Base-by-base conservation (phyloP, 2,113 vertebrate genomes). In the Microcebus tavaratra region DNA sequence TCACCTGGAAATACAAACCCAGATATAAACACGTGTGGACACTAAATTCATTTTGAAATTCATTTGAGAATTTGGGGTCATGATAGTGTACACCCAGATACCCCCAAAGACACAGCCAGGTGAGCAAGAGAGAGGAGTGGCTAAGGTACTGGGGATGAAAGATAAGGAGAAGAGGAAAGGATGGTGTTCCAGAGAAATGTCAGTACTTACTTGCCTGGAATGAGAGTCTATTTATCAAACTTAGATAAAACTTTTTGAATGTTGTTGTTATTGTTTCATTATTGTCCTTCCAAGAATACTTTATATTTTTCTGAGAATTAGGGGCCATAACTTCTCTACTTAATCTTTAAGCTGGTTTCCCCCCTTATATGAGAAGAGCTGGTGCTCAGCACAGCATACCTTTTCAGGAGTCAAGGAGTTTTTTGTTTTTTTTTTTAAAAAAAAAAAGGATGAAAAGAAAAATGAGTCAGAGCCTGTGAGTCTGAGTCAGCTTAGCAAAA, bases 401-500 rank as follows among this genome's bases (percentile, higher is more conserved):
- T 87, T 67, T 81, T 48, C 57, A 90, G 93, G 70, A 85, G 21
- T 65, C 55, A 83, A 91, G 80, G 39, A 91, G 84, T 96, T 84
- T 48, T 39, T 39, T 39, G 39, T 39, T 39, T 39, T 39, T 39
- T 39, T 39, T 18, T 50, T 55, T 55, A 18, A 97, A 79, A 65
- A 61, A 48, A 50, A 42, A 57, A 68, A 63, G 29, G n/a, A 42
- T 8, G 39, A 94, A 92, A 91, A 88, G 97, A 98, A 91, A 95
- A 79, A 72, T 98, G 98, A 98, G 97, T 99, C 98, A 98, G 90
- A 98, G 97, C 96, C 96, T 96, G 83, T 97, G 97, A 6, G 13
- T 13, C 85, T 98, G 98, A 99, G 98, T 98, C 98, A 99, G 97
- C 97, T 97, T 92, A 50, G 92, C 79, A 97, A 75, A 95, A 73